Evolutionary conservation across 2,113 vertebrate species (phyloP).

Genomic region (Phodopus roborovskii): DNA sequence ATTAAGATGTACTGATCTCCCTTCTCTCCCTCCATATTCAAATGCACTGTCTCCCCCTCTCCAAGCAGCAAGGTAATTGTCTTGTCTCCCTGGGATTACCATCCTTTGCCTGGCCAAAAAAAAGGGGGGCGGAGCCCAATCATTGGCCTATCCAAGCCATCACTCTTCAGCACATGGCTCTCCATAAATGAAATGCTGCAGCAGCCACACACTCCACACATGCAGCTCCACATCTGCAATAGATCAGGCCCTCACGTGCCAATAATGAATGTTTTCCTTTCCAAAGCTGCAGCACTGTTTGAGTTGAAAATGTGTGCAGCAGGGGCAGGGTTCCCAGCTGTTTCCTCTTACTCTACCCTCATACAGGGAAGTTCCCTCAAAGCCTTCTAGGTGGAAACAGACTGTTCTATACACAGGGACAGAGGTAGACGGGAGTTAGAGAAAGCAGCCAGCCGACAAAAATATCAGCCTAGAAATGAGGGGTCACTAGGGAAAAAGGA

Average conservation of each 20-base stretch:
- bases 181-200: background rate
- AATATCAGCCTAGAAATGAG: background rate
- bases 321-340: background rate
- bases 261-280: constrained; percentile 45
- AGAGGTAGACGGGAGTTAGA: background rate
- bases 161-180: rapidly evolving
- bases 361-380: background rate
- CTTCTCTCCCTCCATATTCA: background rate
- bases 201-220: background rate
- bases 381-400: background rate
- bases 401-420: background rate
- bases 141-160: background rate
- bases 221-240: constrained; percentile 44
- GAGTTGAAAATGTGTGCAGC: constrained; percentile 9
- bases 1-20: background rate
- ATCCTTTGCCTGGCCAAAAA: background rate
- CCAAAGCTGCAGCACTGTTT: constrained; percentile 40
- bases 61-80: background rate
- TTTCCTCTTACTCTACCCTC: background rate
- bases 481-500: background rate
- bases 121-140: background rate
- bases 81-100: background rate
- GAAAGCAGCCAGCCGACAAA: background rate
- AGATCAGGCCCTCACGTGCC: constrained; percentile 43
- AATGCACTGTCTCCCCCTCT: background rate